Base-by-base conservation (phyloP, 2,113 vertebrate genomes). In the human (Homo sapiens) region DNA sequence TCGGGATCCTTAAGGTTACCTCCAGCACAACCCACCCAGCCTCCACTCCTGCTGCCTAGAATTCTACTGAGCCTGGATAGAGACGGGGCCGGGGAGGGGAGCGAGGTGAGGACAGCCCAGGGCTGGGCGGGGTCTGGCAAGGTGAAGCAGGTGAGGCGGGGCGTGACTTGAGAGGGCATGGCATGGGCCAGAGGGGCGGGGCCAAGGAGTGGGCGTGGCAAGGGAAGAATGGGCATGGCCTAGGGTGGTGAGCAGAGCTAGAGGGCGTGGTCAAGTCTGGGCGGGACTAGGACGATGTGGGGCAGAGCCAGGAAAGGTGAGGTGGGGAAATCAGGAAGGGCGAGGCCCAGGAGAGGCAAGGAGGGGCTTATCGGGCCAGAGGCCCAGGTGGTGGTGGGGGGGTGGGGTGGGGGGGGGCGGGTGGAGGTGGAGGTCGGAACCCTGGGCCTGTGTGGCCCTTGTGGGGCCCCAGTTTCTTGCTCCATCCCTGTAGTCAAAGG, bases 21-120 rank as follows among this genome's bases (percentile, higher is more conserved):
- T 52, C 27, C 78, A 8, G 12, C 38, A 1, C 27, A 2, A 1
- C 18, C 78, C 9, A 0, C 66, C 35, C 8, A 3, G 25, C 16
- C 85, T 38, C 23, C 61, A 10, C 59, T 20, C 0, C 13, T 25
- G 23, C 85, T 35, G 22, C 48, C 0, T 0, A 11, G 25, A 30
- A 7, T 14, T 43, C 27, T 43, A 25, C 13, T 11, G 20, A 8
- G 27, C 9, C 48, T 6, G 84, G 0, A 5, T 13, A 25, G 10
- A 35, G 25, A 35, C 8, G 18, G 23, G 13, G 12, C 40, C 32
- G 17, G 43, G 16, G 45, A 4, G 16, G 27, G 27, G 23, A 55
- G 70, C 8, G 66, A 35, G 61, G 52, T 2, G 2, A 55, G 52
- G 52, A 55, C 6, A 45, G 2, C 5, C 61, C 27, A 64, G 11